Evolutionary conservation across 2,113 vertebrate species (phyloP).

Genomic region (Cyanoderma ruficeps): DNA sequence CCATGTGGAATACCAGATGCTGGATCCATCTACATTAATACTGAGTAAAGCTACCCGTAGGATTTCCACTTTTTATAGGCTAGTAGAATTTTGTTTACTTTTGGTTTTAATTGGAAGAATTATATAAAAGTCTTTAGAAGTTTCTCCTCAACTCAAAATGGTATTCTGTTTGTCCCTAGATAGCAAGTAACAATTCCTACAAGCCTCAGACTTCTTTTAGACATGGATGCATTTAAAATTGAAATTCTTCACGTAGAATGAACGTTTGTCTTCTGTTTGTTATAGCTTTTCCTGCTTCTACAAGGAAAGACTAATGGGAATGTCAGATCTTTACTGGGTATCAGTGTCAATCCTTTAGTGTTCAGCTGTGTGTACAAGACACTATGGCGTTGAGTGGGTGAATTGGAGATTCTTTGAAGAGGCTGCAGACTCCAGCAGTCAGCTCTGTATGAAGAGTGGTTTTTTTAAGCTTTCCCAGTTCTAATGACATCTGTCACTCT

Average conservation of each 20-base stretch:
- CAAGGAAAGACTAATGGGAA: not conserved
- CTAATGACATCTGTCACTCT: not conserved
- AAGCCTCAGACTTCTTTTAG: not conserved
- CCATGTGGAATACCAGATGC: not conserved
- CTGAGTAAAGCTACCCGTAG: not conserved
- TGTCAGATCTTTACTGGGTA: not conserved
- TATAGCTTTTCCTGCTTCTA: not conserved
- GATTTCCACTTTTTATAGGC: not conserved
- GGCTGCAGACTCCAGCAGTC: not conserved
- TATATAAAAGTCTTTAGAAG: not conserved
- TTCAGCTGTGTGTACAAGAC: not conserved
- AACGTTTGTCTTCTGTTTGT: not conserved
- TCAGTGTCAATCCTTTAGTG: not conserved
- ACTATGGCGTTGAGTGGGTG: not conserved
- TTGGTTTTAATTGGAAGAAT: not conserved
- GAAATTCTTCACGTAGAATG: not conserved
- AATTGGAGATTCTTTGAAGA: not conserved
- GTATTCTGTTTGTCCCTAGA: not conserved
- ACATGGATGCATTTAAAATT: not conserved
- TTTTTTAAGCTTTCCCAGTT: not conserved
- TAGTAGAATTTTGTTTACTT: not conserved
- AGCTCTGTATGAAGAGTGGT: not conserved
- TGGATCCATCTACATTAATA: not conserved
- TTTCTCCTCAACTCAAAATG: not conserved
- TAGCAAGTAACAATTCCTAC: not conserved